A percentile compares a stretch with the other conserved stretches of the same genome.
Evolutionary conservation across 1,140 invertebrate species (phyloP).

Genomic region (Stegodyphus dumicola): DNA sequence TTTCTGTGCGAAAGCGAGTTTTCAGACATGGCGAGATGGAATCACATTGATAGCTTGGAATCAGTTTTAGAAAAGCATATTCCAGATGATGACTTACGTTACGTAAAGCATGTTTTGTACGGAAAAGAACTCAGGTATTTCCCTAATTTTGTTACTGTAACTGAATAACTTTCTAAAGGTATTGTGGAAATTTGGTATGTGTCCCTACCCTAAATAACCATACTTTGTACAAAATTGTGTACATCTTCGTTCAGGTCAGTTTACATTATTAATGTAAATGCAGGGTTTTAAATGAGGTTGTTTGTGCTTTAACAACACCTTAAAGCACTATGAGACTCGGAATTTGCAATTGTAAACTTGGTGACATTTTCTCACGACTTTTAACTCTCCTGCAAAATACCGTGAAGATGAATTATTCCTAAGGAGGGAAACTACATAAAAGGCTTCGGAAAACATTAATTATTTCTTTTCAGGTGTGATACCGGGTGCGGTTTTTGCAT

Average conservation of each 20-base stretch:
- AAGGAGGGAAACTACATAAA: too few species aligned
- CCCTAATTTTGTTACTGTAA: neutral
- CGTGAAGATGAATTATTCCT: too few species aligned
- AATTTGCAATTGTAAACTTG: too few species aligned
- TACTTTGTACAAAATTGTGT: neutral
- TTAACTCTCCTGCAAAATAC: too few species aligned
- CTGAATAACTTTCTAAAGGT: neutral
- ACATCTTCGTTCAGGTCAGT: neutral
- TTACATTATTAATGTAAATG: neutral
- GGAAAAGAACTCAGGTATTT: conserved; percentile 46
- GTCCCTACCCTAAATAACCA: neutral
- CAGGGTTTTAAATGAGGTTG: neutral
- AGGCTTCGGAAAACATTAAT: too few species aligned
- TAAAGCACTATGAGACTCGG: too few species aligned
- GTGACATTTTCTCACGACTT: too few species aligned
- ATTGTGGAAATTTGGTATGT: neutral
- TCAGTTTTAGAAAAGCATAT: conserved; percentile 41
- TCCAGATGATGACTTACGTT: conserved; percentile 32
- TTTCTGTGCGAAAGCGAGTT: too few species aligned
- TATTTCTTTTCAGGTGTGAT: too few species aligned
- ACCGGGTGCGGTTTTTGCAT: too few species aligned
- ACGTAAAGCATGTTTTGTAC: conserved; percentile 33
- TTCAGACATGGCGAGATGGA: conserved; percentile 6
- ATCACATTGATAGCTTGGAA: conserved; percentile 38
- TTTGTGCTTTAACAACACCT: too few species aligned